Evolutionary conservation across 2,113 vertebrate species (phyloP), one percentile per base, ranked within the genome.

Genomic region (Syrrhaptes paradoxus): DNA sequence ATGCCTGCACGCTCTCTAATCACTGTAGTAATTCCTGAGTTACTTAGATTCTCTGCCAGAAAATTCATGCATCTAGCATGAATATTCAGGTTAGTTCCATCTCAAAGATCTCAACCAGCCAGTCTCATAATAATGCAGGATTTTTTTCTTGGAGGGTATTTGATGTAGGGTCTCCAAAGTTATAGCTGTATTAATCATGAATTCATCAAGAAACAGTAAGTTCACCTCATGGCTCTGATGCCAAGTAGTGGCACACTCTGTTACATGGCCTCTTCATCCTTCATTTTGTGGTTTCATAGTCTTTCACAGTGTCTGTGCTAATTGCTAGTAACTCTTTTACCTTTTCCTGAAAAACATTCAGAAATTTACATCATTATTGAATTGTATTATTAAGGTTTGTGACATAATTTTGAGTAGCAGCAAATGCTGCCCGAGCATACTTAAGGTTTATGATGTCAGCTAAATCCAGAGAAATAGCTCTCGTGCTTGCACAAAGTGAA

Each of bases 331-430:
- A 41, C 13, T 29, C n/a, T 29, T 7, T 34, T 80, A 52, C 38
- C 8, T 5, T 38, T 52, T 80, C 41, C 36, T 59, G 43, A 41
- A 86, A 78, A 72, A n/a, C 26, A 6, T 51, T 25, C 79, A 34
- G 18, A 86, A 72, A 80, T 49, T 15, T 0, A 36, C 0, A 0
- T 55, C 8, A 17, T n/a, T 67, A n/a, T 71, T 71, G n/a, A 70
- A 34, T 84, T 85, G 79, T 20, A 13, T 85, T 48, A 8, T 22
- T 38, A 45, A 22, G 2, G 2, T 24, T 84, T 83, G 26, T 59
- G 63, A n/a, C 11, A 26, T 89, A 48, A 62, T 85, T 81, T 41
- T 73, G 28, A 65, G 31, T 87, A 45, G 24, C 29, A 46, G 10
- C 14, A 72, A 51, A 26, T 66, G 41, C 55, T 90, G 10, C 52